phyloP scores from a whole-genome alignment of 2,797 vertebrate species.

The Ptychadena robeensis region DNA sequence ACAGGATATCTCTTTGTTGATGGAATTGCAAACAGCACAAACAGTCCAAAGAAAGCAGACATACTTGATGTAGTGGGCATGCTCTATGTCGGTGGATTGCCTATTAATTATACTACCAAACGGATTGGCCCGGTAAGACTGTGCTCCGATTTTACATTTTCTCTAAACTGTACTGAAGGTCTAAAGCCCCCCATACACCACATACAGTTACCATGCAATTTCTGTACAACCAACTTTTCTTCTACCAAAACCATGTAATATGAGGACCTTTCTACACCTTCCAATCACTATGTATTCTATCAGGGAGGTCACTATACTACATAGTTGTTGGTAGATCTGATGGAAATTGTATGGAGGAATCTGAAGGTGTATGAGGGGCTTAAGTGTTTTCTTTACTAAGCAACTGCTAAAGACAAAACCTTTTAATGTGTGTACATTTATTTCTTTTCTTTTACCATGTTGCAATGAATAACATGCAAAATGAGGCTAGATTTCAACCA shows the following conservation, averaged over 20 bases:
- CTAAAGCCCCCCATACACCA: too few relatives aligned
- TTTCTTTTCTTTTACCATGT: neutral
- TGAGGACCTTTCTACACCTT: too few relatives aligned
- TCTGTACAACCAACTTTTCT: too few relatives aligned
- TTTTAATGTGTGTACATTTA: neutral
- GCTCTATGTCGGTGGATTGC: conserved; percentile 91
- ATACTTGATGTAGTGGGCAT: conserved; percentile 93
- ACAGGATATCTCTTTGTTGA: conserved; percentile 83
- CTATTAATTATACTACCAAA: conserved; percentile 89
- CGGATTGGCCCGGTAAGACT: conserved; percentile 92
- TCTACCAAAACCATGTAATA: too few relatives aligned
- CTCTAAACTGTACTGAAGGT: conserved; percentile 6
- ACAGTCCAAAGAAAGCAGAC: conserved; percentile 91
- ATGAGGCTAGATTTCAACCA: neutral
- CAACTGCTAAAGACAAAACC: neutral
- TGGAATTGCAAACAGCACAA: conserved; percentile 78
- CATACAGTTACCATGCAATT: too few relatives aligned
- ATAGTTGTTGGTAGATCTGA: too few relatives aligned
- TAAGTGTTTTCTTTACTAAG: conserved; percentile 18
- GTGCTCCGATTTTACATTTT: conserved; percentile 26
- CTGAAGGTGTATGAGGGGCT: too few relatives aligned
- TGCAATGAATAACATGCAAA: neutral
- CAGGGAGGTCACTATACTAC: too few relatives aligned
- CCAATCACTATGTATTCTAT: too few relatives aligned
- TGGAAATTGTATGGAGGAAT: too few relatives aligned